Evolutionary conservation across 2,888 invertebrate genomes (phyloP), one percentile per base, ranked within the genome.

Genomic region (Andrena dorsata): DNA sequence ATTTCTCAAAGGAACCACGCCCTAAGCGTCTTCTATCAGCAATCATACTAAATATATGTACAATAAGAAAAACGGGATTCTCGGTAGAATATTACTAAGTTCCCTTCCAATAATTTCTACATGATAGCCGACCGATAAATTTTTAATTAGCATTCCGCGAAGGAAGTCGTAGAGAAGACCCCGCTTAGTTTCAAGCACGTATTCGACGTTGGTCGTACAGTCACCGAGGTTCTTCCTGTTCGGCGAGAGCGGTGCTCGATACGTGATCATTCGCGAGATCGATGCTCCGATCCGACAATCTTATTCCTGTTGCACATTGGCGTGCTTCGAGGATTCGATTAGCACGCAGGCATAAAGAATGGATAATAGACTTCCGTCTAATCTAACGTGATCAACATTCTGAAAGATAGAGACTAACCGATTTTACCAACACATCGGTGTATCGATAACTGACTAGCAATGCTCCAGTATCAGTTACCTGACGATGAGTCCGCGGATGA

Each of bases 201-300:
- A 69, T 69, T 47, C 49, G 6, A 56, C 47, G 68, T 56, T 64
- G 23, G 64, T 41, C 35, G 68, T 69, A 20, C 47, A 32, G 47
- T 30, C 51, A 10, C 61, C 66, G 68, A 78, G 61, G 76, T 68
- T 68, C 76, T 76, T 76, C 73, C 76, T 76, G 63, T 5, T 64
- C 8, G 47, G 7, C 3, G 56, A 58, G 30, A 41, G 23, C 16
- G 41, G 13, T 20, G 32, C 10, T 16, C 35, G 13, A 6, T 13
- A 49, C 30, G 73, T 58, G 64, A 58, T 32, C 61, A 69, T 75
- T 61, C 51, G 35, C 32, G 32, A 41, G 63, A 49, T 49, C 32
- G 32, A 30, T n/a, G 0, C 7, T 58, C 28, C 28, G 28, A 30
- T 28, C 16, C 26, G 56, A 13, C 16, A n/a, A 32, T 32, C 16